These are phyloP conservation scores for Apodemia zela DNA, from an alignment of 2,888 invertebrate genomes.

Conservation along the genomic window DNA sequence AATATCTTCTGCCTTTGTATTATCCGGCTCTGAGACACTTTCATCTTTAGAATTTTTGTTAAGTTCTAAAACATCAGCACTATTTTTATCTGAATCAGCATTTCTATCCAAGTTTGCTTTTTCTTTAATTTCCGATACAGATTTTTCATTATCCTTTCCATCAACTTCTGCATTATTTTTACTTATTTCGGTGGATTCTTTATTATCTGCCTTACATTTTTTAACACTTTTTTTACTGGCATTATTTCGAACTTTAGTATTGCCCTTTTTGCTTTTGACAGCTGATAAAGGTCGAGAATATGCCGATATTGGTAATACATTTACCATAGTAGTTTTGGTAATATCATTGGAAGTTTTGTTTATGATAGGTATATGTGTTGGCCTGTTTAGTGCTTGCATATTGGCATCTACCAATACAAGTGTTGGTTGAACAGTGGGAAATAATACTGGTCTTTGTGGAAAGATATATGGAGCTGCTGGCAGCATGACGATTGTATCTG, in stretches of 20 bases:
- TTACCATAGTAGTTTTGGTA: constrained; percentile 74
- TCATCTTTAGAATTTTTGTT: constrained; percentile 23
- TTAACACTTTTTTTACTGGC: constrained; percentile 32
- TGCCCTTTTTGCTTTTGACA: constrained; percentile 54
- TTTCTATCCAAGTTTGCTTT: constrained; percentile 10
- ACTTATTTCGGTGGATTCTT: constrained; percentile 15
- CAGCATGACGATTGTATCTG: constrained; percentile 65
- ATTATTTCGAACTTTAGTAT: constrained; percentile 44
- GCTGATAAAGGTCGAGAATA: constrained; percentile 67
- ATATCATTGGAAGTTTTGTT: constrained; percentile 61
- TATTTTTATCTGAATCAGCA: background rate
- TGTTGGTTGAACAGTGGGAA: constrained; percentile 63
- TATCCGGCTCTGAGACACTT: background rate
- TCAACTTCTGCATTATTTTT: constrained; percentile 16
- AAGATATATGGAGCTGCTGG: constrained; percentile 69
- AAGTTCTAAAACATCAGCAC: constrained; percentile 13
- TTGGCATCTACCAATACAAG: constrained; percentile 64
- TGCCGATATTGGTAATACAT: constrained; percentile 73
- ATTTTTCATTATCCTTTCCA: constrained; percentile 4
- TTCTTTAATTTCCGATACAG: background rate
- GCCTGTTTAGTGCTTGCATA: constrained; percentile 56
- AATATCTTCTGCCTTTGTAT: background rate
- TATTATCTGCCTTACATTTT: constrained; percentile 24
- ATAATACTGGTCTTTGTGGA: constrained; percentile 64
- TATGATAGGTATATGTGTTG: constrained; percentile 48